Base-by-base conservation (phyloP, 2,797 vertebrate genomes). In the Thaleichthys pacificus region DNA sequence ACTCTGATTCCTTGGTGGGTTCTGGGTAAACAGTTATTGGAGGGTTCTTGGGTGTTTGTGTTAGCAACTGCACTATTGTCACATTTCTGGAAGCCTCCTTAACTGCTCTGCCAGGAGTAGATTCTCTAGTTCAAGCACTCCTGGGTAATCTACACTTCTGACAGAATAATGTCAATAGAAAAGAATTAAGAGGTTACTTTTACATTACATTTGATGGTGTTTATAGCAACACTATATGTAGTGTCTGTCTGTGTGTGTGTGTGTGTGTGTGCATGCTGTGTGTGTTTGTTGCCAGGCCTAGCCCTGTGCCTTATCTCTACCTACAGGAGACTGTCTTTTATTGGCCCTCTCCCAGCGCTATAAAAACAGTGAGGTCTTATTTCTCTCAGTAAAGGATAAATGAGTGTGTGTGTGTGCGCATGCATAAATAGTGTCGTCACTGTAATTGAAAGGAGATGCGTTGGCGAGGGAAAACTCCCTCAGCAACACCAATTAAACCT, bases 401-500 rank as follows among this genome's bases (percentile, higher is more conserved):
- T 51, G 1, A 62, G 15, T 67, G 24, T 54, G 47, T 62, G 61
- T 62, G 61, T 28, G 60, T 61, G 60, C 14, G 60, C 8, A 67
- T 70, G 68, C 74, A 30, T 73, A 76, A 83, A 80, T 86, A 77
- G 80, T 71, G 73, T 35, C 28, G 35, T 84, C 78, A 75, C 64
- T 65, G 49, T 80, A 81, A 86, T 79, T 72, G 61, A 75, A 83
- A 85, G 69, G 75, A 67, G 77, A 79, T 77, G 78, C 71, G 75
- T 71, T 75, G 72, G 56, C 67, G 35, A 47, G 22, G 61, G 26
- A 56, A 26, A 61, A 24, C 42, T 51, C 66, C 17, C 49, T 32
- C 19, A 69, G 51, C 73, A 68, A 61, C 61, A 70, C 61, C 58
- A 9, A 24, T 70, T 71, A 62, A 62, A 62, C 15, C 61, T 14